Conservation (phyloP, 2,113 vertebrate species). For the Vireo altiloquus region DNA sequence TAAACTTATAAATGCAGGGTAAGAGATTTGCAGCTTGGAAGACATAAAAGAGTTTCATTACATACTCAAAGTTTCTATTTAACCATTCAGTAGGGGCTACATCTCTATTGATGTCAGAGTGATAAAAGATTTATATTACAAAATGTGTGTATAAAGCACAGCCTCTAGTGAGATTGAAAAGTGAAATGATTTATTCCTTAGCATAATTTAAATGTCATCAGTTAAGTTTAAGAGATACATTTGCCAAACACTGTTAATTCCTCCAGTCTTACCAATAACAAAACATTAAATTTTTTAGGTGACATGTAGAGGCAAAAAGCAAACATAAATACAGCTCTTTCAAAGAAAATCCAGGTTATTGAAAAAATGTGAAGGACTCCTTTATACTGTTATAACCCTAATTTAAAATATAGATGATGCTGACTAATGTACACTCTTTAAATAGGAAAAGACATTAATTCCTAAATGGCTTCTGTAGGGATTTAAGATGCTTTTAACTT, state of each 20-base stretch:
- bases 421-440: neutral
- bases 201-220: conserved; percentile 40
- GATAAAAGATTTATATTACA: conserved; percentile 63
- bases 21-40: neutral
- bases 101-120: conserved; percentile 12
- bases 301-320: neutral
- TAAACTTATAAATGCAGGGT: neutral
- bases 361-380: neutral
- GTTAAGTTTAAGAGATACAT: conserved; percentile 8
- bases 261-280: neutral
- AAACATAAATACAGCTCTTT: neutral
- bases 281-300: neutral
- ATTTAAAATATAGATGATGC: conserved; percentile 52
- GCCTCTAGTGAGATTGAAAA: conserved; percentile 18
- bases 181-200: conserved; percentile 13
- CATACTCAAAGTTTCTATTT: neutral
- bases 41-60: conserved; percentile 22
- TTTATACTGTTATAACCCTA: neutral
- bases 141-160: conserved; percentile 37
- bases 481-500: conserved; percentile 52
- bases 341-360: neutral
- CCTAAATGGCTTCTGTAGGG: neutral
- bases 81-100: conserved; percentile 3
- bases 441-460: conserved; percentile 26
- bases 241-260: neutral